Evolutionary conservation across 1,140 invertebrate genomes (phyloP), one percentile per base, ranked within the genome.

Genomic region (Nasonia vitripennis): DNA sequence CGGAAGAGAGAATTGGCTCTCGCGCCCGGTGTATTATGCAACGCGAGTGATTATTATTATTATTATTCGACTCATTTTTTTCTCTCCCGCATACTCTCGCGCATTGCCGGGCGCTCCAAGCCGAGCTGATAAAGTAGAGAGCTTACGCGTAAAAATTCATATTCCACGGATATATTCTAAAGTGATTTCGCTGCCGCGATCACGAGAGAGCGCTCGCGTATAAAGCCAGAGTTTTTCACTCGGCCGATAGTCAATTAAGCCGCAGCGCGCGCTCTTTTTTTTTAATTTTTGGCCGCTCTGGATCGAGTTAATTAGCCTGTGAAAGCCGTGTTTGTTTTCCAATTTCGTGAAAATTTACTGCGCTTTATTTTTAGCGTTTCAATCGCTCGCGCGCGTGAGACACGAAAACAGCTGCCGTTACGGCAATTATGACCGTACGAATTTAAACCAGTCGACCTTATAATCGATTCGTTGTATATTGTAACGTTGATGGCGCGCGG

Each of bases 141-240:
- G n/a, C 34, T 2, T 3, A 5, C 41, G 17, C 37, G 11, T 55
- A 84, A 79, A 84, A 79, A 84, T 84, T 73, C 45, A 84, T 78
- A 51, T 70, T 45, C 37, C 5, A 6, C 41, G 14, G 9, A 6
- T 11, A 6, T 11, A 10, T 71, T 68, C n/a, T 2, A 37, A 84
- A 78, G n/a, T 51, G 55, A 77, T 70, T 48, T 70, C 17, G 0
- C 55, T 31, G 73, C 31, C 41, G 6, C 55, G 62, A 68, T 78
- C 11, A 2, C 17, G n/a, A 27, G 67, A 5, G 51, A 11, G 31
- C 2, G 48, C 48, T 23, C 12, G 48, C 6, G 7, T n/a, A 7
- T 27, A 71, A 51, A 81, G 7, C 2, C 0, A 51, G 4, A 2
- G 9, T 81, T 80, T 34, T 81, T 27, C n/a, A 23, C 62, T 27